A percentile compares a stretch with the other conserved stretches of the same genome.
Conservation (phyloP, 2,888 invertebrate genomes). For the Nipponacmea schrenckii region DNA sequence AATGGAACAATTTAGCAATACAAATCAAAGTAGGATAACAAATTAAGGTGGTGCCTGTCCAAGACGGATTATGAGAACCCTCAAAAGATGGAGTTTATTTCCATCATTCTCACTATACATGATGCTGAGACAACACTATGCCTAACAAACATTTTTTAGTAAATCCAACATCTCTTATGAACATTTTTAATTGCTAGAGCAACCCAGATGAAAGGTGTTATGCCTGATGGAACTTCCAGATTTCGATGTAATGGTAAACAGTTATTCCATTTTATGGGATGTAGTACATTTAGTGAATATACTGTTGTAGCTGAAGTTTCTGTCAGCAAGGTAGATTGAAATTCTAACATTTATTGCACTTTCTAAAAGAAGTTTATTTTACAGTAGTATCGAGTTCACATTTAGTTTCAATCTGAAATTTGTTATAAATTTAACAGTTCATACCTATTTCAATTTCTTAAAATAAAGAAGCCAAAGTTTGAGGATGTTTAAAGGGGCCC, state of each 20-base stretch:
- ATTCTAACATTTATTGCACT: background rate
- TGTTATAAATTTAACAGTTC: background rate
- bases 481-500: no score
- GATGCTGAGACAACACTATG: no score
- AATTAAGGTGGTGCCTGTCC: no score
- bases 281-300: constrained; percentile 68
- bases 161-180: no score
- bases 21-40: no score
- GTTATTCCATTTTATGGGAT: constrained; percentile 68
- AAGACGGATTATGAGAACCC: constrained; percentile 70
- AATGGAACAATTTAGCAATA: no score
- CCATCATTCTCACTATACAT: no score
- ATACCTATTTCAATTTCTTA: background rate
- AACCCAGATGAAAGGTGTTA: constrained; percentile 66
- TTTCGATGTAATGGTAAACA: constrained; percentile 67
- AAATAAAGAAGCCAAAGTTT: no score
- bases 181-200: constrained; percentile 33
- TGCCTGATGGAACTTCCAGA: constrained; percentile 68
- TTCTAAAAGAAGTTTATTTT: no score
- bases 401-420: background rate
- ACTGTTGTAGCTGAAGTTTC: constrained; percentile 77
- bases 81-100: no score
- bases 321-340: constrained; percentile 81
- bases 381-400: no score
- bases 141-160: no score